Base-by-base conservation (phyloP, 2,888 invertebrate genomes). In the Caenorhabditis macrosperma region DNA sequence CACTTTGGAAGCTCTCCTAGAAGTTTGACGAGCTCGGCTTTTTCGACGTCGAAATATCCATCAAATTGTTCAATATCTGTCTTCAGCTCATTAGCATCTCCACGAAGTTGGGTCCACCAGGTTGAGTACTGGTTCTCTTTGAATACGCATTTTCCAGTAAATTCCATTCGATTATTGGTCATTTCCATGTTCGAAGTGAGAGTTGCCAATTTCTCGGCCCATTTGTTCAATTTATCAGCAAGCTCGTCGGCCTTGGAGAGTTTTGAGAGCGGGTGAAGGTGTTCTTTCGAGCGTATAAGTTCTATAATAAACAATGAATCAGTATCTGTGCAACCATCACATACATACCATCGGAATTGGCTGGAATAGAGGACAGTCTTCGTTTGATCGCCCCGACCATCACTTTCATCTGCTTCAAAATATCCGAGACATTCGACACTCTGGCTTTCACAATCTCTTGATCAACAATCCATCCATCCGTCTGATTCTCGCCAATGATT, bases 251-350 rank as follows among this genome's bases (percentile, higher is more conserved):
- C 41, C 30, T 64, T 35, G 9, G 74, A 76, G n/a, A 82, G 61
- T 9, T 46, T 63, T 0, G 82, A 74, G 3, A 84, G 75, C n/a
- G 78, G 82, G 55, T 84, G 80, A 1, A 82, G 60, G 57, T 63
- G 28, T 1, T 55, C 46, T 26, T 68, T 68, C 2, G 54, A 26
- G 28, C 38, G 48, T 9, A 68, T 44, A 12, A 35, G 12, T 12
- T 64, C 77, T 69, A 68, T 0, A 26, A 41, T 44, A 15, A 10
- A 30, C 22, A 9, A 1, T 30, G n/a, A 17, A 41, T 17, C 5
- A 28, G 7, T 28, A 5, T n/a, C 12, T 28, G n/a, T n/a, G n/a
- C n/a, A n/a, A n/a, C n/a, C n/a, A n/a, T n/a, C n/a, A n/a, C n/a
- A n/a, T n/a, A 69, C 50, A 3, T 54, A 60, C 61, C 78, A 46